These are phyloP conservation scores for Anoura caudifer DNA, from an alignment of 2,113 vertebrate genomes.

Conservation along the genomic window DNA sequence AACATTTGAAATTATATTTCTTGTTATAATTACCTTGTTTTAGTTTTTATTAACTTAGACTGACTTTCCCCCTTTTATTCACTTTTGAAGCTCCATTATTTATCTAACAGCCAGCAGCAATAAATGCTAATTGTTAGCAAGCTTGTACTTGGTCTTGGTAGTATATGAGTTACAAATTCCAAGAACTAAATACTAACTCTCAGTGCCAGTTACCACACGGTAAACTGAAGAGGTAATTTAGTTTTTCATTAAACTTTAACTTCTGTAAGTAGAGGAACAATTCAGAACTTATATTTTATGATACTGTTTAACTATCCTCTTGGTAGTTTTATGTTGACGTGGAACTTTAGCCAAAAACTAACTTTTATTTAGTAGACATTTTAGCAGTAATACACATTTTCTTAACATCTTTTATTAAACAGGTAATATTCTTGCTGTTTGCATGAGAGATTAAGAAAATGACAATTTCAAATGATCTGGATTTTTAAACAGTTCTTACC, in stretches of 20 bases:
- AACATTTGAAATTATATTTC: slow-evolving; percentile 7
- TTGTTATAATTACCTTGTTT: background rate
- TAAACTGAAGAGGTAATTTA: background rate
- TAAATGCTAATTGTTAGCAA: slow-evolving; percentile 17
- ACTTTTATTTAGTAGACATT: background rate
- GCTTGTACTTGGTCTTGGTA: background rate
- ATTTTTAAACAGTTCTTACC: background rate
- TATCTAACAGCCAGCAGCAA: background rate
- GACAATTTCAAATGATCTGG: background rate
- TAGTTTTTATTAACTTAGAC: slow-evolving; percentile 26
- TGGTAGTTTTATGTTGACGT: background rate
- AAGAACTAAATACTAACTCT: background rate
- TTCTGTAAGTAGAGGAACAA: background rate
- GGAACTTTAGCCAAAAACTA: slow-evolving; percentile 2
- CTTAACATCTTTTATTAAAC: background rate
- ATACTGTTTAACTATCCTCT: background rate
- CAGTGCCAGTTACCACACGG: background rate
- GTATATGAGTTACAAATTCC: background rate
- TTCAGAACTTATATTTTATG: background rate
- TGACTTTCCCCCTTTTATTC: background rate
- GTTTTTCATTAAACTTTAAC: slow-evolving; percentile 19
- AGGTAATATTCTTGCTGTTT: background rate
- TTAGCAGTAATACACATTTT: background rate
- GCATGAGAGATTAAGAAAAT: background rate
- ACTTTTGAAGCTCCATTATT: background rate